Percentiles rank a stretch among this genome's conserved stretches.
Evolutionary conservation across 2,113 vertebrate genomes (phyloP).

Genomic region (Eidolon helvum): DNA sequence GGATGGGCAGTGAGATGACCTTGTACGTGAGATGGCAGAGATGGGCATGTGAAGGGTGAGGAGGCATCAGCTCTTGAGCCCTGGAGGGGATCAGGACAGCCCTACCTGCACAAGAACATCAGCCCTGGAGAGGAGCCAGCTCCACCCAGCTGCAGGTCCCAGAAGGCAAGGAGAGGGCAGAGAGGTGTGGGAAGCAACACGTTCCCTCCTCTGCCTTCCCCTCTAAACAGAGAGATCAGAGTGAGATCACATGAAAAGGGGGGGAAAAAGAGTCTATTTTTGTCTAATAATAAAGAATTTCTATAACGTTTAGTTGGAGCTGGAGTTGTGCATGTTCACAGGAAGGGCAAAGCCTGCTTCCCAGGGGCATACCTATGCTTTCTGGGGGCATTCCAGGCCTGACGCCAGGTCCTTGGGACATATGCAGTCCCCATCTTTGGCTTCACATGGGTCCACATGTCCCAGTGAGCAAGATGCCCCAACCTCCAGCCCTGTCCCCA

Average conservation of each 20-base stretch:
- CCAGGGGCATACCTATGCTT: neutral
- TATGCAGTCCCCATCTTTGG: neutral
- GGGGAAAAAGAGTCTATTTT: conserved; percentile 79
- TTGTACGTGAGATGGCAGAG: conserved; percentile 73
- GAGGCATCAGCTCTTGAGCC: neutral
- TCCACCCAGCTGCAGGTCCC: conserved; percentile 48
- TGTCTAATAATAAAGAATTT: conserved; percentile 83
- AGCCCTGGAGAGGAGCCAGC: neutral
- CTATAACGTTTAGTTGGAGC: conserved; percentile 55
- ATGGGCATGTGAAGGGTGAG: conserved; percentile 2
- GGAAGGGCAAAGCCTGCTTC: neutral
- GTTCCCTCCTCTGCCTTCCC: neutral
- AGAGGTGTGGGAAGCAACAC: neutral
- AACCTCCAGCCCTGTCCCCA: neutral
- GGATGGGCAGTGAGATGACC: conserved; percentile 49
- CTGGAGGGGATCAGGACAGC: neutral
- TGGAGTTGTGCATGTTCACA: neutral
- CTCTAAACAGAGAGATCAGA: conserved; percentile 60
- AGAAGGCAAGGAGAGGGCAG: neutral
- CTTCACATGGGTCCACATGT: neutral
- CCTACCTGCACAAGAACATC: neutral
- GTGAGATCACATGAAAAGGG: conserved; percentile 50
- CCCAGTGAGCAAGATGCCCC: neutral
- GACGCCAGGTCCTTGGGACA: neutral
- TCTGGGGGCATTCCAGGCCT: neutral